Evolutionary conservation across 2,113 vertebrate genomes (phyloP), one percentile per base, ranked within the genome.

Genomic region (Suricata suricatta): DNA sequence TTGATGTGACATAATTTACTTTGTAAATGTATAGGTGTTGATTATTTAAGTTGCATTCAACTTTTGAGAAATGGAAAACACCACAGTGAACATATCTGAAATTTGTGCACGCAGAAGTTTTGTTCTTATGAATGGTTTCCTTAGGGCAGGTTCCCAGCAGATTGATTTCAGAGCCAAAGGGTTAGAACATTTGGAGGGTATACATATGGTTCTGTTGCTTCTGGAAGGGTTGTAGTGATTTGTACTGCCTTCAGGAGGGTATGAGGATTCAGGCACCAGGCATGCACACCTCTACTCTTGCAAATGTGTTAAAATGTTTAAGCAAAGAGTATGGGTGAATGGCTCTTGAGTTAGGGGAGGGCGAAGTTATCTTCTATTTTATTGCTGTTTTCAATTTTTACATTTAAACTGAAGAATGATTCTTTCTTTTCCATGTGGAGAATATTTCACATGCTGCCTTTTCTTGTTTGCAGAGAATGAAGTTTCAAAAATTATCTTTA

Each of bases 391-490:
- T 87, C 50, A 90, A 50, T n/a, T 74, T 68, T 84, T 76, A 87
- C 38, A 86, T 68, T 87, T 47, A 74, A 63, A 44, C 31, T 21
- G 35, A 68, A 79, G 29, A 23, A 44, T 23, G 74, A n/a, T 38
- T 96, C 74, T 85, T 77, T 83, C 16, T 64, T 81, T 13, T 88
- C 80, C 50, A 23, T 2, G 6, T 6, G 0, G 52, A 50, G 90
- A 72, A 83, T 64, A 96, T 97, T 98, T 97, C 93, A 52, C 94
- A 95, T 52, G 93, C 47, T 44, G 69, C 86, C 86, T 66, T 97
- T 95, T 97, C 72, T 38, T 54, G 72, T 90, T 60, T 60, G 57
- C 96, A 92, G 97, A 96, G 86, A 93, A 5, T 60, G 23, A 96
- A 94, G 86, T 95, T 96, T 92, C 35, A 83, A 79, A 87, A 91